Evolutionary conservation across 2,797 vertebrate genomes (phyloP).

Genomic region (Mus minutoides): DNA sequence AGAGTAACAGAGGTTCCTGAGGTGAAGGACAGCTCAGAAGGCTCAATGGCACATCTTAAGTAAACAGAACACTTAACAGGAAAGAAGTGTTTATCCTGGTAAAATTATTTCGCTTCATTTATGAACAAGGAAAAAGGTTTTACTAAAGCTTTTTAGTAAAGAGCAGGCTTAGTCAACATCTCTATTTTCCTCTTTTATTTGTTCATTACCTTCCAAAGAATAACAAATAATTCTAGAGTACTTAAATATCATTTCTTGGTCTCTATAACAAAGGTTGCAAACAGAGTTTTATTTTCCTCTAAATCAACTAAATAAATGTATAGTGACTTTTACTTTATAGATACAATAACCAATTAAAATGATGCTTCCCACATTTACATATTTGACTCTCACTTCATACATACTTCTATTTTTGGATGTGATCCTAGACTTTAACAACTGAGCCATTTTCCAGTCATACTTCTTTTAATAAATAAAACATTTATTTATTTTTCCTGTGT

Average conservation of each 20-base stretch:
- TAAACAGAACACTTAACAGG: background rate
- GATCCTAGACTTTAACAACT: background rate
- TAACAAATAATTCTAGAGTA: background rate
- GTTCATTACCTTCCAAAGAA: background rate
- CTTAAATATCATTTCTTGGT: background rate
- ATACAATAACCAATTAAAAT: background rate
- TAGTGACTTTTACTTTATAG: background rate
- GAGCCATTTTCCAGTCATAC: background rate
- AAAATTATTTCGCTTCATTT: background rate
- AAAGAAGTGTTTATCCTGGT: background rate
- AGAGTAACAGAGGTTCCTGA: background rate
- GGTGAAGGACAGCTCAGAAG: background rate
- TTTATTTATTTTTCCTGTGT: background rate
- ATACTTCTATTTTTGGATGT: background rate
- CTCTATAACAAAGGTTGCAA: background rate
- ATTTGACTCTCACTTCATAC: background rate
- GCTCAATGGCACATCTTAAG: background rate
- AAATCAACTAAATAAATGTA: background rate
- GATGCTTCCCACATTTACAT: background rate
- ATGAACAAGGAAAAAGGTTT: background rate
- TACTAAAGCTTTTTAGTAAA: conserved; percentile 26
- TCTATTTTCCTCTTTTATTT: background rate
- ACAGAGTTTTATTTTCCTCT: background rate
- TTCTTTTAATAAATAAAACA: background rate
- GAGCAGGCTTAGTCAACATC: background rate